These are phyloP conservation scores for Gymnocypris eckloni DNA, from an alignment of 2,797 vertebrate genomes.

Conservation along the genomic window DNA sequence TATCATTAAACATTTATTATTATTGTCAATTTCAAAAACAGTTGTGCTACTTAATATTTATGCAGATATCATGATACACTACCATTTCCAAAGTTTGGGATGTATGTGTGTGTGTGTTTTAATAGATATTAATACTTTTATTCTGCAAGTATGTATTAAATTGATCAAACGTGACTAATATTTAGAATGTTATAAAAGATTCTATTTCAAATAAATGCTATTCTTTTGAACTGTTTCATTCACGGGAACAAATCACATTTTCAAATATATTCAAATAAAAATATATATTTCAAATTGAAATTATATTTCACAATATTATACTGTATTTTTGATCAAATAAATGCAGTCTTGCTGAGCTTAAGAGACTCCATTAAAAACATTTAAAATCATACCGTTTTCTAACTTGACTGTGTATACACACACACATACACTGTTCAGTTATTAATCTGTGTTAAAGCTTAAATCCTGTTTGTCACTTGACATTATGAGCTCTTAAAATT, in stretches of 20 bases:
- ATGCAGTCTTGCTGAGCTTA: neutral
- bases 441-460: conserved; percentile 8
- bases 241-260: neutral
- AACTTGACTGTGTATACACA: neutral
- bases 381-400: neutral
- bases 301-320: neutral
- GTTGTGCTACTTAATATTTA: neutral
- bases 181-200: neutral
- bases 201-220: neutral
- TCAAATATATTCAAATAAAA: neutral
- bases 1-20: no score
- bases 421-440: neutral
- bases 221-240: neutral
- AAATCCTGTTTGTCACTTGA: conserved; percentile 10
- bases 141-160: neutral
- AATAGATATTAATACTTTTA: neutral
- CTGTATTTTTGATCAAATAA: neutral
- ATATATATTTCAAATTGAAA: neutral
- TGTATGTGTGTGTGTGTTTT: neutral
- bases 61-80: neutral
- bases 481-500: neutral
- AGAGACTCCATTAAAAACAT: neutral
- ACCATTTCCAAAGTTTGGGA: no score
- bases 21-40: no score
- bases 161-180: neutral